Base-by-base conservation (phyloP, 2,797 vertebrate genomes). In the Neosalanx taihuensis region DNA sequence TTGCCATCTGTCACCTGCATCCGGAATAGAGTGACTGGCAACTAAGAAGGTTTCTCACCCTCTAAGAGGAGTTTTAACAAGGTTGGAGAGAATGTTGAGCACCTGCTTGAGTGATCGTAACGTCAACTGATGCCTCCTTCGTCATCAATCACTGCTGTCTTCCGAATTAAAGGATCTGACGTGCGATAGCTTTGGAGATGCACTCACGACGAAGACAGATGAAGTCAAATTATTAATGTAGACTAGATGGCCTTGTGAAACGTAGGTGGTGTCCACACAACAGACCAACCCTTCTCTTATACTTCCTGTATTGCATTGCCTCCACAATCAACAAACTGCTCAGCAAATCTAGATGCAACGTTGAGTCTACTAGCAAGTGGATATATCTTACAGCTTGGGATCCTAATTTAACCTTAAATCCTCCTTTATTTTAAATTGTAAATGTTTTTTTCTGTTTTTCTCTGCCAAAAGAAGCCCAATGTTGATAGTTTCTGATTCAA, bases 91-190 rank as follows among this genome's bases (percentile, higher is more conserved):
- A 67, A 78, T 81, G 84, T 86, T 75, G 81, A 70, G 75, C 71
- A 75, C 72, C 69, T 7, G 60, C 73, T 81, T 91, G 91, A 92
- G 83, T 80, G 85, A 92, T 91, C 78, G 83, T 84, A 78, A 81
- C 74, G 77, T 92, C 90, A 84, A 72, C 83, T 76, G 74, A 77
- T 63, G 72, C 77, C 63, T 85, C 75, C 75, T 75, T 65, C 7
- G 65, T 75, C 87, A 92, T 93, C 90, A 88, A 90, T 92, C 90
- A 91, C 72, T 70, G 79, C 74, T 82, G 74, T 80, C 82, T 46
- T 89, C 83, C 79, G 80, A 89, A 90, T 89, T 85, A 91, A 85
- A 83, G 80, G 70, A 83, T 84, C 70, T 82, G 84, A 86, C 85
- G 85, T 64, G 30, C 75, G 78, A 74, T 82, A 83, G 85, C 76